phyloP scores from a whole-genome alignment of 2,113 vertebrate genomes.

The Oreochromis tanganicae region DNA sequence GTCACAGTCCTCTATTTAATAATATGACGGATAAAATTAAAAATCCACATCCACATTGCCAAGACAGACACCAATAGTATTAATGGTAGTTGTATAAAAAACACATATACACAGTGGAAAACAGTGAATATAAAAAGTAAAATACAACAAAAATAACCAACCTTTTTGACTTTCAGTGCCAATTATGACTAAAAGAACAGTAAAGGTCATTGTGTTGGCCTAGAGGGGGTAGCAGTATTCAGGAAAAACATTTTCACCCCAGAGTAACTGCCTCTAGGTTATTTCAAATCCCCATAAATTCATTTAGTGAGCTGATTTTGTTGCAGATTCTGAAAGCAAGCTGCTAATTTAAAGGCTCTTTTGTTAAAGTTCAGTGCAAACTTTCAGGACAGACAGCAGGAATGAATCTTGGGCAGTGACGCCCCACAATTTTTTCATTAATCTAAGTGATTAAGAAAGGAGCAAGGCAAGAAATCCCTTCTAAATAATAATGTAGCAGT shows the following conservation, averaged over 20 bases:
- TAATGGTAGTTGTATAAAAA: neutral
- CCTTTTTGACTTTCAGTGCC: neutral
- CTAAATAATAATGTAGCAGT: neutral
- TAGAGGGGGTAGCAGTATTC: neutral
- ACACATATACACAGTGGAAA: neutral
- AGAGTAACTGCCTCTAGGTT: neutral
- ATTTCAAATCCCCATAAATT: neutral
- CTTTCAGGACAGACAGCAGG: neutral
- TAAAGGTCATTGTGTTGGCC: neutral
- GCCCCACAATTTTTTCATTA: neutral
- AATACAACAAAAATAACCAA: neutral
- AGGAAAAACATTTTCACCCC: neutral
- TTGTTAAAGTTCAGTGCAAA: neutral
- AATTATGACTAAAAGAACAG: neutral
- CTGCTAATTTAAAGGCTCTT: neutral
- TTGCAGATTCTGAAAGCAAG: neutral
- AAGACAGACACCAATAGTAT: neutral
- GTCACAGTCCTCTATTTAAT: neutral
- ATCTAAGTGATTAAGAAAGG: neutral
- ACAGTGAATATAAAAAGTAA: neutral
- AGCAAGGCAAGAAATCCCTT: neutral
- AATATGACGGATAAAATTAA: neutral
- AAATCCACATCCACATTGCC: neutral
- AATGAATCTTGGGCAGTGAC: neutral
- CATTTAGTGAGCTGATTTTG: neutral